Base-by-base conservation (phyloP, 2,888 invertebrate species). In the Spilosoma lubricipeda region DNA sequence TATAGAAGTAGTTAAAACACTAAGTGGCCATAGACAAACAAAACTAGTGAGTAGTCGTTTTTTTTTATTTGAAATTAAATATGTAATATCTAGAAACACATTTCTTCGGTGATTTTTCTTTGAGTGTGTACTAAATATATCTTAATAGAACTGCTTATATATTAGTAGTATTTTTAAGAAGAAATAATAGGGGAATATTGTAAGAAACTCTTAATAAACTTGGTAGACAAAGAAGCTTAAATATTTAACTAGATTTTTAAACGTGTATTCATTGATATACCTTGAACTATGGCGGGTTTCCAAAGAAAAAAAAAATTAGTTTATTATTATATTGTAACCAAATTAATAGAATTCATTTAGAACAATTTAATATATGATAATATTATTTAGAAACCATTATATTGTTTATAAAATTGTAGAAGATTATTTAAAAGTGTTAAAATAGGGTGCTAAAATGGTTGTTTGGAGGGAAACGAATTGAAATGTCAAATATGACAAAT, bases 171-270 rank as follows among this genome's bases (percentile, higher is more conserved):
- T 64, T 52, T 23, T 48, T 80, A 74, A 20, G 68, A 81, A 82
- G 79, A 76, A 71, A 72, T 73, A 77, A 75, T 78, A 80, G 77
- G 83, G 81, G 81, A 76, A 78, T 77, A 85, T 48, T 83, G 83
- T 82, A 80, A 79, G 84, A 83, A 85, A 83, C 83, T 80, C 85
- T 85, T 83, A 73, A 52, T 77, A 67, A 64, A 27, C 71, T 76
- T 74, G 76, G 70, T 85, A 84, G 74, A 75, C 73, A 72, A 72
- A 66, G 52, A 39, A 75, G 64, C 39, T 56, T 70, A 33, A 64
- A 27, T 52, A 52, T 69, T 82, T 66, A 74, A 75, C 73, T 74
- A 77, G 70, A 72, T 18, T 73, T 76, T 20, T 56, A 27, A 9
- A 33, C 63, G 33, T 63, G 71, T 36, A 69, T 70, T 71, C 67